Conservation (phyloP, 64 coral and sea anemone genomes). For the Orbicella faveolata region DNA sequence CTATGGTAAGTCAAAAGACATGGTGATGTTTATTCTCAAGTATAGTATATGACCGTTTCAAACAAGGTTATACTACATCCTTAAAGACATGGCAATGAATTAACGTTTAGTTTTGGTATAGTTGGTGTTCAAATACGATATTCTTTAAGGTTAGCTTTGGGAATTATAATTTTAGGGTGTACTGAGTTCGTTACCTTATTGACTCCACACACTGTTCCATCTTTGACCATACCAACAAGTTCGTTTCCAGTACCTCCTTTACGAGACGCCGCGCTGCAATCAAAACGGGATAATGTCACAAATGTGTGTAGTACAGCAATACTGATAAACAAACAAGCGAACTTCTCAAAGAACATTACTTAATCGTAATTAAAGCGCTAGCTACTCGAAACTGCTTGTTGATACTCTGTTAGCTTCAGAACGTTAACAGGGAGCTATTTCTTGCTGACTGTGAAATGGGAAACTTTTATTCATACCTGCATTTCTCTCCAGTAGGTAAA, state of each 20-base stretch:
- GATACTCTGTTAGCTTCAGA: background rate
- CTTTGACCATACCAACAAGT: constrained; percentile 20
- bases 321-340: too few relatives aligned
- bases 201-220: background rate
- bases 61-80: background rate
- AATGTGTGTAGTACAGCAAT: too few relatives aligned
- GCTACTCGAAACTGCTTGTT: background rate
- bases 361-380: too few relatives aligned
- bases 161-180: too few relatives aligned
- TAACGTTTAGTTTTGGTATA: too few relatives aligned
- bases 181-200: background rate
- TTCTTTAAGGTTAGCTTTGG: too few relatives aligned
- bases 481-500: background rate
- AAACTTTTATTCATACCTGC: background rate
- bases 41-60: background rate
- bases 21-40: background rate
- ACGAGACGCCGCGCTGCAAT: background rate
- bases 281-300: background rate
- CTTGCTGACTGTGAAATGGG: too few relatives aligned
- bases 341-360: too few relatives aligned
- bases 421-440: background rate
- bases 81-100: background rate
- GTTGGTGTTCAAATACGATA: too few relatives aligned
- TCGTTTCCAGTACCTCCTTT: constrained; percentile 6
- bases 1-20: background rate